Conservation (phyloP, 2,113 vertebrate genomes). For the Lampris megalopsis region DNA sequence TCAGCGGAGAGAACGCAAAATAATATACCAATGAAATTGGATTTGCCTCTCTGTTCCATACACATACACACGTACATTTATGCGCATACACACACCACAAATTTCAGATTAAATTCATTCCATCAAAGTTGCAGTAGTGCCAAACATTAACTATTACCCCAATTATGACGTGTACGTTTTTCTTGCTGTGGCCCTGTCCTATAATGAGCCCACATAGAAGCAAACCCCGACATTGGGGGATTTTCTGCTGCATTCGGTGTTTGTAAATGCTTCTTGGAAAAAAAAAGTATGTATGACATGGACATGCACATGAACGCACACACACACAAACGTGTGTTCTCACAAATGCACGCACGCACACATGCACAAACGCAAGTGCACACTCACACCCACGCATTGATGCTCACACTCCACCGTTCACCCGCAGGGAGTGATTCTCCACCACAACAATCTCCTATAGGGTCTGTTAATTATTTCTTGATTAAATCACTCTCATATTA, state of each 20-base stretch:
- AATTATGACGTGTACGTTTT: neutral
- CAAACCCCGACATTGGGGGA: too few species aligned
- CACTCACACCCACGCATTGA: conserved; percentile 3
- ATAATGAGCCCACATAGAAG: too few species aligned
- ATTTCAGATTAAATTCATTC: conserved; percentile 5
- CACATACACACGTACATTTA: conserved; percentile 5
- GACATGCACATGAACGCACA: neutral
- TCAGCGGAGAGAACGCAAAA: conserved; percentile 52
- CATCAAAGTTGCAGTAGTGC: neutral
- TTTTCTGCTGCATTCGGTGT: too few species aligned
- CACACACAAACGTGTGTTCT: neutral
- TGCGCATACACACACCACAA: neutral
- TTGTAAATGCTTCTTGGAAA: too few species aligned
- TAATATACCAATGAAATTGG: conserved; percentile 34
- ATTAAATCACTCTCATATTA: conserved; percentile 11
- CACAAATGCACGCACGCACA: neutral
- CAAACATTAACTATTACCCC: neutral
- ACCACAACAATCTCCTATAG: conserved; percentile 2
- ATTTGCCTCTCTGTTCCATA: conserved; percentile 8
- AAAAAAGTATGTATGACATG: neutral
- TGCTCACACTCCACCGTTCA: neutral
- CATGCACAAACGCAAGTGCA: neutral
- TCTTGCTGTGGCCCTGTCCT: too few species aligned
- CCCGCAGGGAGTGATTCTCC: neutral
- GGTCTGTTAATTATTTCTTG: conserved; percentile 28